These are phyloP conservation scores for Gymnocheta viridis DNA, from an alignment of 2,888 invertebrate genomes.

Conservation along the genomic window DNA sequence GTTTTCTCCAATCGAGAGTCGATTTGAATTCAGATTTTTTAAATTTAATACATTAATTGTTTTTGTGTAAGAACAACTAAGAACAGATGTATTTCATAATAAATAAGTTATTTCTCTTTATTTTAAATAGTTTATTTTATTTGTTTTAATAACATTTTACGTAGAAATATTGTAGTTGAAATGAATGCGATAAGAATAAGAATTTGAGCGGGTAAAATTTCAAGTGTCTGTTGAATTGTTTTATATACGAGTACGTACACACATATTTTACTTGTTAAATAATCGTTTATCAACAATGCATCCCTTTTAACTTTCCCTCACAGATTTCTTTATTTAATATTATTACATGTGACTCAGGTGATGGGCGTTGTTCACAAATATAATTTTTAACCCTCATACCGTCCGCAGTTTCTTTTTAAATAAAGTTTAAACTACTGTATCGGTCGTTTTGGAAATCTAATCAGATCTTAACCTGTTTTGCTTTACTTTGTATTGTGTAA, in stretches of 20 bases:
- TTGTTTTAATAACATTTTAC: background rate
- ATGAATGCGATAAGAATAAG: background rate
- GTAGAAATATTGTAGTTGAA: background rate
- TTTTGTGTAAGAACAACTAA: background rate
- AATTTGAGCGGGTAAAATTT: background rate
- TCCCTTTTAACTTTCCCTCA: background rate
- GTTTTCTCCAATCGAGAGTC: too few relatives aligned
- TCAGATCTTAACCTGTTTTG: too few relatives aligned
- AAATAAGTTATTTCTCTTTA: background rate
- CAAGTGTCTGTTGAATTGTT: background rate
- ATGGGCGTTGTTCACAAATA: too few relatives aligned
- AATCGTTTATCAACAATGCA: background rate
- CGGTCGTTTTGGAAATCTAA: too few relatives aligned
- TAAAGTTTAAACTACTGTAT: too few relatives aligned
- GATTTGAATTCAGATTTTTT: too few relatives aligned
- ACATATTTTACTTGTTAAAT: background rate
- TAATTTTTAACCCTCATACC: too few relatives aligned
- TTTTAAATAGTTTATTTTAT: background rate
- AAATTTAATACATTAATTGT: background rate
- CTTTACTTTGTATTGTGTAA: too few relatives aligned
- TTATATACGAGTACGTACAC: background rate
- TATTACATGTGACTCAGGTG: too few relatives aligned
- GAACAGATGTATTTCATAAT: slow-evolving; percentile 7
- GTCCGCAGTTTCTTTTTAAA: too few relatives aligned
- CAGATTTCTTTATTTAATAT: background rate